Base-by-base conservation (phyloP, 1,140 invertebrate species). In the Pararge aegeria region DNA sequence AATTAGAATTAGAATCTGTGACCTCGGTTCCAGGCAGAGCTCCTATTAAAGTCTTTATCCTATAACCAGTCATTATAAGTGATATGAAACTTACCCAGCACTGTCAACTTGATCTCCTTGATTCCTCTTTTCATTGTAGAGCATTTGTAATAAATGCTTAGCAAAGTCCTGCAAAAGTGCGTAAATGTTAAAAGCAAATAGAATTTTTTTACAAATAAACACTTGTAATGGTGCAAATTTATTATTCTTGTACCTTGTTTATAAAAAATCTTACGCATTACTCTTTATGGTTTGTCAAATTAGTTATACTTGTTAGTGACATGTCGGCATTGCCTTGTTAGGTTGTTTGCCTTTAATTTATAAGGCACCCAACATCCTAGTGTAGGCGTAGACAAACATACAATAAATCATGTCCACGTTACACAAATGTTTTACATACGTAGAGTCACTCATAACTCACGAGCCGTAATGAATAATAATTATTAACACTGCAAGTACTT, bases 91-190 rank as follows among this genome's bases (percentile, higher is more conserved):
- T 71, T 68, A 86, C 84, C 75, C 74, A 24, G 72, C 68, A 38
- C 68, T 72, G 30, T 85, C 80, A 21, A 62, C 59, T 58, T 80
- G 74, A 42, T 83, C 73, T 10, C 60, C 74, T 52, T 68, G 62
- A 56, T 66, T 73, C 38, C 74, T 71, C 48, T 78, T 78, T 52
- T 88, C 85, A 57, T 77, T 79, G 30, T 78, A 83, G 30, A 86
- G 61, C 85, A 88, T 80, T 80, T 88, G 68, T 13, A 82, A 78
- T 2, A 89, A 65, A 69, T 87, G 83, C 54, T 88, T 79, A 37
- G 75, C 77, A 46, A 89, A 87, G 12, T 75, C 76, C 87, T 88
- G 67, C n/a, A 74, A 70, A 64, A 62, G 24, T n/a, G n/a, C n/a
- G n/a, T n/a, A n/a, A n/a, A n/a, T n/a, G n/a, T n/a, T n/a, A n/a